These are phyloP conservation scores for Whitmania pigra DNA, from an alignment of 1,140 invertebrate genomes.

Conservation along the genomic window DNA sequence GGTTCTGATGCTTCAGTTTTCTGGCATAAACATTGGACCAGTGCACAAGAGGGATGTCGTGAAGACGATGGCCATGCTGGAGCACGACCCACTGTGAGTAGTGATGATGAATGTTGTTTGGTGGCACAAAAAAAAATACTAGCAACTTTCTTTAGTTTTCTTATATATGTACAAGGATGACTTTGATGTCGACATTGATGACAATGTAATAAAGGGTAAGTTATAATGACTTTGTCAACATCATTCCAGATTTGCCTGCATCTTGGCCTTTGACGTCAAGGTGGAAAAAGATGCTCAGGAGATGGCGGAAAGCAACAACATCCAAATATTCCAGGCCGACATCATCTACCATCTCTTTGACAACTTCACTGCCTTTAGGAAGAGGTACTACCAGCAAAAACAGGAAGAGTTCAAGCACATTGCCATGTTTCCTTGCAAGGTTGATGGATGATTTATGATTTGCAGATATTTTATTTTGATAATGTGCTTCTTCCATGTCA, in stretches of 20 bases:
- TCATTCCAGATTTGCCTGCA: constrained; percentile 70
- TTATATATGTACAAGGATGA: no score
- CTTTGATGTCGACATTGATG: no score
- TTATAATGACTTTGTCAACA: no score
- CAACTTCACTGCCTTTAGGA: constrained; percentile 83
- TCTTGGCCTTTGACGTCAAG: constrained; percentile 97
- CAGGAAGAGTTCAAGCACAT: constrained; percentile 81
- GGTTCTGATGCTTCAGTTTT: constrained; percentile 59
- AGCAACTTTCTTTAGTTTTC: background rate
- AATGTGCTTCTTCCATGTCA: no score
- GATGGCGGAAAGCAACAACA: constrained; percentile 78
- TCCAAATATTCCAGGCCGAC: constrained; percentile 95
- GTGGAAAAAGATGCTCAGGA: constrained; percentile 94
- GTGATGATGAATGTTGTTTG: background rate
- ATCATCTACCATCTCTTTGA: constrained; percentile 99
- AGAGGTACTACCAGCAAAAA: constrained; percentile 82
- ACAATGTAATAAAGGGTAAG: no score
- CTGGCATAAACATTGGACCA: constrained; percentile 94
- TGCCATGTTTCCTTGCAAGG: constrained; percentile 93
- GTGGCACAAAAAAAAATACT: background rate
- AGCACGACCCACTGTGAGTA: constrained; percentile 88
- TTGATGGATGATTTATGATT: background rate
- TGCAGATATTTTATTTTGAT: no score
- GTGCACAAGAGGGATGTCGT: constrained; percentile 99
- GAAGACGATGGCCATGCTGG: constrained; percentile 97